A percentile compares a stretch with the other conserved stretches of the same genome.
Evolutionary conservation across 2,113 vertebrate species (phyloP).

Genomic region (Ramphastos sulfuratus): DNA sequence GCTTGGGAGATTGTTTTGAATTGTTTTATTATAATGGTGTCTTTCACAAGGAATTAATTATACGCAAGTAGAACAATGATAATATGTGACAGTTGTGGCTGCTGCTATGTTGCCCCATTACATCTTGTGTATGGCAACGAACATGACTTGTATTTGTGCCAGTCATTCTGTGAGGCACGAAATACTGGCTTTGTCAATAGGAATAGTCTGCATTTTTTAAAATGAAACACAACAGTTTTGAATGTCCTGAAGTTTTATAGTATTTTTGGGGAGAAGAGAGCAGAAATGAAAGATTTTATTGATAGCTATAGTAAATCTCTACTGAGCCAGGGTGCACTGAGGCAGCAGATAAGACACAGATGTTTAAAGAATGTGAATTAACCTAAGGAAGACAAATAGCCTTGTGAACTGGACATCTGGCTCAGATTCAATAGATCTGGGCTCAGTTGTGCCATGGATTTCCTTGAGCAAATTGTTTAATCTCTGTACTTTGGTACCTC

Average conservation of each 20-base stretch:
- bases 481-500: slow-evolving; percentile 12
- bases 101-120: slow-evolving; percentile 8
- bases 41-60: slow-evolving; percentile 43
- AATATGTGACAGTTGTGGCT: slow-evolving; percentile 9
- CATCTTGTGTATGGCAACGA: slow-evolving; percentile 39
- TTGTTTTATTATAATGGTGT: slow-evolving; percentile 15
- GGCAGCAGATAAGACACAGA: slow-evolving; percentile 7
- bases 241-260: background rate
- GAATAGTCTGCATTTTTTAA: background rate
- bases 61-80: background rate
- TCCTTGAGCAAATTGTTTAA: slow-evolving; percentile 41
- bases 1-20: background rate
- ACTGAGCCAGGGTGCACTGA: background rate
- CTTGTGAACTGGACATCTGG: slow-evolving; percentile 14
- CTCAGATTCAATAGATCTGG: slow-evolving; percentile 13
- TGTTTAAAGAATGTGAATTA: slow-evolving; percentile 25
- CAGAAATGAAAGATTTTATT: background rate
- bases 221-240: background rate
- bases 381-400: slow-evolving; percentile 15
- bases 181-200: background rate
- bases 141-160: background rate
- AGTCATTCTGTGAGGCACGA: background rate
- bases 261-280: background rate
- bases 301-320: slow-evolving; percentile 1
- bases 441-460: background rate